Evolutionary conservation across 2,888 invertebrate genomes (phyloP), one percentile per base, ranked within the genome.

Genomic region (Caenorhabditis afra): DNA sequence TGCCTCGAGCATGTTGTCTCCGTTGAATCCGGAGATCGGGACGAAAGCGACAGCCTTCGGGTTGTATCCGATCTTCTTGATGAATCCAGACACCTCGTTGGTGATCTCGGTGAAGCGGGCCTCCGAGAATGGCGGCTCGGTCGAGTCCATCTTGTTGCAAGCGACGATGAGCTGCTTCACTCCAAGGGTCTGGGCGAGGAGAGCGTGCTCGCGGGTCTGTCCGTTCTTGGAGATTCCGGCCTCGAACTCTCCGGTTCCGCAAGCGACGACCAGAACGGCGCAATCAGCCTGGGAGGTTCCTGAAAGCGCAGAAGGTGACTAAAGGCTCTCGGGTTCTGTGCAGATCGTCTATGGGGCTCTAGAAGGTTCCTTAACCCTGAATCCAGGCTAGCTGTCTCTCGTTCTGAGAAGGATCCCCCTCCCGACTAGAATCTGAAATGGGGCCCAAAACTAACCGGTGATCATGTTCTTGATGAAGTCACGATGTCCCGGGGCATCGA

Each of bases 401-500:
- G n/a, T n/a, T n/a, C n/a, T n/a, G n/a, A n/a, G n/a, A n/a, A n/a
- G n/a, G n/a, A n/a, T n/a, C n/a, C n/a, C 22, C 41, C 62, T 39
- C 37, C 3, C 7, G 29, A 5, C 29, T 7, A 29, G 29, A 3
- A 35, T 16, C 66, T 37, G 62, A 18, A 62, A 61, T 5, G 29
- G 29, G 7, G 16, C 12, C 45, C 20, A 3, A 50, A 68, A 59
- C 67, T 59, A 58, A 68, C 41, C 99, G 88, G 98, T 99, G 92
- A 99, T 99, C 99, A 99, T 99, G 96, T 99, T 99, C 93, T 99
- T 99, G 93, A 99, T 99, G 94, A 99, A 99, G 96, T 99, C 98
- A 93, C 99, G 95, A 94, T 99, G 99, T 91, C 99, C 99, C 85
- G 99, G 99, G 86, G 99, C 99, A 92, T 99, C 99, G 92, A 99